A percentile compares a stretch with the other conserved stretches of the same genome.
Evolutionary conservation across 2,797 vertebrate species (phyloP).

Genomic region (Darevskia mixta): DNA sequence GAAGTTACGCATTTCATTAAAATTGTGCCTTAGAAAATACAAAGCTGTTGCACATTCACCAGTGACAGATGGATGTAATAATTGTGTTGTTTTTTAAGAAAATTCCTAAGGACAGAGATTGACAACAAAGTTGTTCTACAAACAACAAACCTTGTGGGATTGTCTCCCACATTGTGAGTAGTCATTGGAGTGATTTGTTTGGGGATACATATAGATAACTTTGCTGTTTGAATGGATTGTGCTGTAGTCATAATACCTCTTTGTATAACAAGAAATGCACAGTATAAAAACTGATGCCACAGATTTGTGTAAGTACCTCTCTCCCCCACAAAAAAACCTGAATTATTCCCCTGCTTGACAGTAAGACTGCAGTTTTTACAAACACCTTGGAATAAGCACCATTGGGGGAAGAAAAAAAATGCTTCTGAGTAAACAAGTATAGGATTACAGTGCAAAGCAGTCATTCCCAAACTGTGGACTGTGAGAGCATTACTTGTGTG

Average conservation of each 20-base stretch:
- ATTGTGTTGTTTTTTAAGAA: conserved; percentile 43
- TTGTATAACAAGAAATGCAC: conserved; percentile 37
- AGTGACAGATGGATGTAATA: conserved; percentile 74
- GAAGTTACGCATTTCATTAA: conserved; percentile 77
- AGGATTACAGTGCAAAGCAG: not conserved
- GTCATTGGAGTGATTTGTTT: conserved; percentile 69
- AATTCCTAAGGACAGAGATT: conserved; percentile 44
- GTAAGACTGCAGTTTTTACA: not conserved
- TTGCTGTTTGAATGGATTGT: conserved; percentile 76
- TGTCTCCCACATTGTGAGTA: conserved; percentile 74
- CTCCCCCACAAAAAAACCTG: not conserved
- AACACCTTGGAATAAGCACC: not conserved
- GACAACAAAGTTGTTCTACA: not conserved
- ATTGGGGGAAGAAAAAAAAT: not conserved
- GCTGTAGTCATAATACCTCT: conserved; percentile 67
- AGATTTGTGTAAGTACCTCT: conserved; percentile 61
- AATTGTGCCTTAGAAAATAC: conserved; percentile 94
- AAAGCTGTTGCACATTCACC: conserved; percentile 76
- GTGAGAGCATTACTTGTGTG: not conserved
- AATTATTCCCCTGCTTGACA: not conserved
- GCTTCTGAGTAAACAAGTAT: not conserved
- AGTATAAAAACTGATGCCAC: conserved; percentile 56
- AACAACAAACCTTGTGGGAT: conserved; percentile 64
- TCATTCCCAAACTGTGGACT: not conserved
- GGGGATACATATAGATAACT: conserved; percentile 72